Evolutionary conservation across 2,888 invertebrate species (phyloP), one percentile per base, ranked within the genome.

Genomic region (Drosophila pseudotalamancana): DNA sequence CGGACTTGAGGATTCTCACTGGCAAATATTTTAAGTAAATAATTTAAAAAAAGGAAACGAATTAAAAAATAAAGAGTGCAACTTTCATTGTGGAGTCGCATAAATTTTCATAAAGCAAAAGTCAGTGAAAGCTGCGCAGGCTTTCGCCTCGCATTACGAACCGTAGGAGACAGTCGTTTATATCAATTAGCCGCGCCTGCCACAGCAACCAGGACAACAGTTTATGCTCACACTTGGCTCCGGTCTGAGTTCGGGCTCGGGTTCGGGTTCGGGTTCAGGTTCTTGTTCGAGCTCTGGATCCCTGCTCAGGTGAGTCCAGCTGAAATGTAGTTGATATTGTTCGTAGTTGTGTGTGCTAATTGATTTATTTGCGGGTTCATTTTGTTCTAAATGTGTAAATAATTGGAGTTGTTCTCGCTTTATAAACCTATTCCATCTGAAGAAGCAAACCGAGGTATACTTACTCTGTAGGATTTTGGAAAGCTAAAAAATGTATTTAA

Each of bases 151-250:
- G 54, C 54, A 55, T 64, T 71, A 49, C 70, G 60, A 72, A 59
- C 78, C 59, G 77, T 76, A 65, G 77, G 80, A 77, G 81, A 72
- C 81, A 77, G 77, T 87, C 82, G 81, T 83, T 83, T 77, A 83
- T 87, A 87, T 87, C 87, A 83, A 83, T 83, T 83, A 83, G 81
- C 69, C 54, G 55, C 35, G 77, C 72, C 83, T 69, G 81, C 59
- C 63, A 60, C 45, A 25, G 66, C 57, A 57, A 46, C 64, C 54
- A 78, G 60, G 62, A 61, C 64, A 72, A 55, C 74, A 77, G 56
- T 66, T 61, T 42, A 31, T 18, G 43, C 53, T 53, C 49, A 31
- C 12, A 23, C 21, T 48, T 37, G 29, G 43, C 21, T 16, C 37
- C n/a, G 34, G 23, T 1, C 25, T 34, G 23, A 14, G 19, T 14